phyloP scores from a whole-genome alignment of 2,113 vertebrate genomes.

The Eulemur macaco region DNA sequence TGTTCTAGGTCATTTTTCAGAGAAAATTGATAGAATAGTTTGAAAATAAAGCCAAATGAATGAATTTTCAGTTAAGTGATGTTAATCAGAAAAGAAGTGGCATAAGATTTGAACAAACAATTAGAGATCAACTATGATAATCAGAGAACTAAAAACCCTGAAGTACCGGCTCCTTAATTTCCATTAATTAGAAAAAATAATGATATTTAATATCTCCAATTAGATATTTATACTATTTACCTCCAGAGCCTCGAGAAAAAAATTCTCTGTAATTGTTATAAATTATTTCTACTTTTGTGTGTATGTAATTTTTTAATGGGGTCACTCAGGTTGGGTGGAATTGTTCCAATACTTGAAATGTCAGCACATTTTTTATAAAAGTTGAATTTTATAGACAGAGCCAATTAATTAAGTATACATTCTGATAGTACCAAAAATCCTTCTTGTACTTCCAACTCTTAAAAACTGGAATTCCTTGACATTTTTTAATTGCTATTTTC shows the following conservation, averaged over 20 bases:
- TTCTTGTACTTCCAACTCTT: background rate
- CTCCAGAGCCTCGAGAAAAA: background rate
- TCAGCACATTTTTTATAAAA: background rate
- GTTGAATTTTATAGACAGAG: conserved; percentile 5
- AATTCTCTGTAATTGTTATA: background rate
- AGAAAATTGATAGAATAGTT: background rate
- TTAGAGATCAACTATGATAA: background rate
- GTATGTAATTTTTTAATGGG: background rate
- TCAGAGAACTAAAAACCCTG: background rate
- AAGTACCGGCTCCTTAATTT: background rate
- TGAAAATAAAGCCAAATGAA: background rate
- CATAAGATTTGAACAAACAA: background rate
- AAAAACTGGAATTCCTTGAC: background rate
- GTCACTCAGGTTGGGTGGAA: background rate
- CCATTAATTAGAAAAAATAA: background rate
- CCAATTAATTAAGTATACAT: background rate
- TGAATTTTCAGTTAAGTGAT: background rate
- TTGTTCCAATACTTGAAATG: background rate
- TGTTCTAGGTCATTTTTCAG: background rate
- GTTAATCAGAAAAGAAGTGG: background rate
- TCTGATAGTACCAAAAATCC: background rate
- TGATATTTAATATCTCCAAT: background rate
- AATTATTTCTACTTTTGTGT: background rate
- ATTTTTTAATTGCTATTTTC: background rate
- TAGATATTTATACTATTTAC: background rate